Conservation (phyloP, 2,888 invertebrate genomes). For the Odontomyia ornata region DNA sequence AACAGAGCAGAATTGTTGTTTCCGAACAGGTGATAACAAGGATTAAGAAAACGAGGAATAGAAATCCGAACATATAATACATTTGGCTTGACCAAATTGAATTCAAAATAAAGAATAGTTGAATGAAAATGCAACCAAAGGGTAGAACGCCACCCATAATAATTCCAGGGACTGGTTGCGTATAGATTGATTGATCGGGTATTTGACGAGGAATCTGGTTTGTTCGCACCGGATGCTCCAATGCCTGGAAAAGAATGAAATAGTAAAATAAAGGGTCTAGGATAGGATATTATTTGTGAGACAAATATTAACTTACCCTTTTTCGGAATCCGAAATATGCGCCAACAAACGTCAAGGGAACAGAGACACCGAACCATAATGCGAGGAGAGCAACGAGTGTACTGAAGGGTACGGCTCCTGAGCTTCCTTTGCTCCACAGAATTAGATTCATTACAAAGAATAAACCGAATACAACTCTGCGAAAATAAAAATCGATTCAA, state of each 20-base stretch:
- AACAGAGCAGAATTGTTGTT: conserved; percentile 97
- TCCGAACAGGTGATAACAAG: conserved; percentile 98
- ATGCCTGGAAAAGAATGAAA: conserved; percentile 73
- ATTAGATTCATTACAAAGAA: conserved; percentile 98
- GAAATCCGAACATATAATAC: conserved; percentile 99
- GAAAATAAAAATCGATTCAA: conserved; percentile 37
- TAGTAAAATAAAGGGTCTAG: too few relatives aligned
- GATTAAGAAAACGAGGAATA: conserved; percentile 97
- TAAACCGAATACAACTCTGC: conserved; percentile 90
- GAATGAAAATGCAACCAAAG: conserved; percentile 98
- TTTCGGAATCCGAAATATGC: conserved; percentile 99
- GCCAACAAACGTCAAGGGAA: conserved; percentile 96
- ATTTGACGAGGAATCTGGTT: conserved; percentile 99
- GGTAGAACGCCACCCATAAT: conserved; percentile 99
- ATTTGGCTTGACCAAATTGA: conserved; percentile 97
- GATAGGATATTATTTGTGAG: too few relatives aligned
- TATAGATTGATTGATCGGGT: conserved; percentile 98
- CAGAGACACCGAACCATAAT: conserved; percentile 98
- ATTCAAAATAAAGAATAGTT: conserved; percentile 98
- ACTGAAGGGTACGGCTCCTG: conserved; percentile 96
- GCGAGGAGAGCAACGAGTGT: conserved; percentile 93
- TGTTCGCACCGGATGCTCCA: conserved; percentile 97
- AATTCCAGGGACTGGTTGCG: conserved; percentile 92
- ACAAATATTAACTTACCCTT: conserved; percentile 70
- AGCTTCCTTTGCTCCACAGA: conserved; percentile 94